These are phyloP conservation scores for Catostomus latipinnis DNA, from an alignment of 2,797 vertebrate species.

Conservation along the genomic window DNA sequence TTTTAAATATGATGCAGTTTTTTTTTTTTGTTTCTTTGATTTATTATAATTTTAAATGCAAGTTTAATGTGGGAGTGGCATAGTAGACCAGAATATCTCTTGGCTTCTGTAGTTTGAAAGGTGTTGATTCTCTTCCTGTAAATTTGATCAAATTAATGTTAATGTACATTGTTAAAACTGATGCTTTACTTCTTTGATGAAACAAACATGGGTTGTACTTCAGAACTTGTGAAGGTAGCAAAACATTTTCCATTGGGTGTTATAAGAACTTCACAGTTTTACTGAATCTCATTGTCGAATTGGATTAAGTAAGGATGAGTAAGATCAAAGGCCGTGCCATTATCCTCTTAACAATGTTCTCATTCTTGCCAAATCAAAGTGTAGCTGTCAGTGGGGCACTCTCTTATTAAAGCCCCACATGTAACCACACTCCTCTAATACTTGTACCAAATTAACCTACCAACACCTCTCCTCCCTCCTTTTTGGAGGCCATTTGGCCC, in stretches of 20 bases:
- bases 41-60: no score
- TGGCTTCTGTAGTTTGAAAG: no score
- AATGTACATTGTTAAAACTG: no score
- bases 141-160: no score
- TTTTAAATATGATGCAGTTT: no score
- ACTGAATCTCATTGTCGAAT: not conserved
- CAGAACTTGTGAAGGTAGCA: not conserved
- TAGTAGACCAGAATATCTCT: no score
- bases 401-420: constrained; percentile 68
- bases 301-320: not conserved
- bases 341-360: not conserved
- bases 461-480: constrained; percentile 60
- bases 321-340: not conserved
- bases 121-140: no score
- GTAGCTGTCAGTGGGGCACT: constrained; percentile 70
- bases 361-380: not conserved
- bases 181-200: no score
- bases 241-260: no score
- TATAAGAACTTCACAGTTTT: not conserved
- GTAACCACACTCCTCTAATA: constrained; percentile 43
- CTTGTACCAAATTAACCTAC: constrained; percentile 59
- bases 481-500: constrained; percentile 80
- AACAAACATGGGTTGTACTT: not conserved
- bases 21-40: no score
- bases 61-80: no score